Base-by-base conservation (phyloP, 1,140 invertebrate genomes). In the Pygmarrhopalites habei region DNA sequence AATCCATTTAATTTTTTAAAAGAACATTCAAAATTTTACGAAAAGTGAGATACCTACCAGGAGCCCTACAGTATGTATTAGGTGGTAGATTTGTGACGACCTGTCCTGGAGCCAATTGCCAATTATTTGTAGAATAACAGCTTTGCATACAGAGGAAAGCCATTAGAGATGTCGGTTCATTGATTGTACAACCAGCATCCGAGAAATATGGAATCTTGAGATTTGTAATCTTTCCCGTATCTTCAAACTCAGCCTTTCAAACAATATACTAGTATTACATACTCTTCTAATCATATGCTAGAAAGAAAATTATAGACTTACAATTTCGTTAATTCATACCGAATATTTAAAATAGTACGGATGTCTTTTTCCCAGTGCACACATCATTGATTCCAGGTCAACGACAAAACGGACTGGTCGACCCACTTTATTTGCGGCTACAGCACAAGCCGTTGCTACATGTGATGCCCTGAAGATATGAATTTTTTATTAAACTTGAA, bases 131-230 rank as follows among this genome's bases (percentile, higher is more conserved):
- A n/a, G 3, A 5, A 39, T 60, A 49, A 14, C 28, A 41, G 17
- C 19, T 58, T 39, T 85, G 2, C 81, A 75, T 0, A 80, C 79
- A 26, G 76, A 77, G 47, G 83, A 80, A 17, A 88, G 71, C 60
- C 83, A 83, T 47, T 86, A 82, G 35, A 89, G 85, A 68, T 80
- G 79, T 3, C 86, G 60, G 73, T 67, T 88, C 85, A 65, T 87
- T 87, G 2, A 75, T 76, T 2, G 74, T 73, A 59, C 73, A 77
- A 0, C 87, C 87, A 12, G 77, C 74, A 72, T 90, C 85, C 72
- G 82, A 77, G 72, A 82, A 86, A 51, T 84, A 79, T 5, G 75
- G 76, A 28, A 77, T 77, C 46, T 82, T 80, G 17, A 88, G 71
- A 60, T 83, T 83, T 44, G 86, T 82, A 41, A 88, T 85, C 69